phyloP scores from a whole-genome alignment of 1,140 invertebrate species.

The Amyelois transitella region DNA sequence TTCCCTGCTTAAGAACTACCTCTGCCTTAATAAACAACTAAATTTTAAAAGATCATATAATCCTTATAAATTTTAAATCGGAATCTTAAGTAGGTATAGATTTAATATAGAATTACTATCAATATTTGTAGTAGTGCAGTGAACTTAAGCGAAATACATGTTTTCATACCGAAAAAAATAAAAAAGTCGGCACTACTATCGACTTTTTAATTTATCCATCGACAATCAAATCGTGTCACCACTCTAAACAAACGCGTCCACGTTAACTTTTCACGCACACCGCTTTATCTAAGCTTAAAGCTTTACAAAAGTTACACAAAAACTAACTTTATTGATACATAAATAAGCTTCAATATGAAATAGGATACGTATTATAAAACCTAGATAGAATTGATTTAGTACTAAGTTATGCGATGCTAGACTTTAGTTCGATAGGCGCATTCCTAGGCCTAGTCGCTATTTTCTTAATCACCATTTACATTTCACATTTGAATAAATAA shows the following conservation, averaged over 20 bases:
- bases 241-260: background rate
- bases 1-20: too few relatives aligned
- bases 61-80: too few relatives aligned
- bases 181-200: background rate
- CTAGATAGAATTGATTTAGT: background rate
- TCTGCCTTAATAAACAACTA: too few relatives aligned
- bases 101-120: too few relatives aligned
- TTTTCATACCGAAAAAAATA: background rate
- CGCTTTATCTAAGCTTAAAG: background rate
- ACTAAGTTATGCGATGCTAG: background rate
- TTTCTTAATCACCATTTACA: background rate
- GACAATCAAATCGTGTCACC: background rate
- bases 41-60: too few relatives aligned
- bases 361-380: background rate
- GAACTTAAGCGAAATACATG: too few relatives aligned
- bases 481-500: too few relatives aligned
- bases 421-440: background rate
- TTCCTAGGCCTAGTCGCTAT: background rate
- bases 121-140: too few relatives aligned
- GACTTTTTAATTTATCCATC: background rate
- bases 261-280: background rate
- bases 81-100: too few relatives aligned
- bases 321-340: background rate
- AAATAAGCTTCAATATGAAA: background rate
- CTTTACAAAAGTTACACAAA: background rate